Evolutionary conservation across 2,113 vertebrate species (phyloP).

Genomic region (Protomyctophum bolini): DNA sequence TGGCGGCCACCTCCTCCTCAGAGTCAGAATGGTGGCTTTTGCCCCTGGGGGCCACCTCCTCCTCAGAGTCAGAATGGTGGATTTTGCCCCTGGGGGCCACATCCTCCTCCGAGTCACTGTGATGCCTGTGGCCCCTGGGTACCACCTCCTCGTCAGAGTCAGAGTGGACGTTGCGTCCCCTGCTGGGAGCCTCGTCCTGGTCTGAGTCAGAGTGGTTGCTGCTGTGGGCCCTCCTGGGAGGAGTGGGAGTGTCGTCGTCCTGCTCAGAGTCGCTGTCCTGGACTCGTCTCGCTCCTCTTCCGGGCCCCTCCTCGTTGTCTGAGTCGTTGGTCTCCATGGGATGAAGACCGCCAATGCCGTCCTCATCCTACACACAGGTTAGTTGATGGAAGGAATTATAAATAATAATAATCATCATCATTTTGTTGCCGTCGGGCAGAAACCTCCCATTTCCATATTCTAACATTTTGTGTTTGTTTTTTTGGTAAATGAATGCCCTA

Average conservation of each 20-base stretch:
- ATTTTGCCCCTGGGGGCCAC: not conserved
- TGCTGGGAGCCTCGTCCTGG: no score
- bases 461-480: no score
- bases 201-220: no score
- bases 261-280: no score
- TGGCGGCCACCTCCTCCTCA: slow-evolving; percentile 62
- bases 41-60: slow-evolving; percentile 62
- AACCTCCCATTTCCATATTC: no score
- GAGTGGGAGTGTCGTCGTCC: no score
- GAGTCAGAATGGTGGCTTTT: slow-evolving; percentile 78
- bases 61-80: slow-evolving; percentile 59
- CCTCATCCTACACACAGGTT: slow-evolving; percentile 81
- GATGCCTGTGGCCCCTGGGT: not conserved
- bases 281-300: slow-evolving; percentile 48
- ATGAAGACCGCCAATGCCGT: slow-evolving; percentile 75
- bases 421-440: no score
- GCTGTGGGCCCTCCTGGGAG: no score
- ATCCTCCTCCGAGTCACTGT: slow-evolving; percentile 39
- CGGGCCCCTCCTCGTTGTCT: slow-evolving; percentile 51
- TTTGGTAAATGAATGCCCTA: no score
- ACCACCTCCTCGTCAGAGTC: slow-evolving; percentile 15
- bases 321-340: slow-evolving; percentile 62
- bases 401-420: no score
- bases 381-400: no score
- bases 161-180: no score